These are phyloP conservation scores for Gasterosteus aculeatus DNA, from an alignment of 2,113 vertebrate genomes.

Conservation along the genomic window DNA sequence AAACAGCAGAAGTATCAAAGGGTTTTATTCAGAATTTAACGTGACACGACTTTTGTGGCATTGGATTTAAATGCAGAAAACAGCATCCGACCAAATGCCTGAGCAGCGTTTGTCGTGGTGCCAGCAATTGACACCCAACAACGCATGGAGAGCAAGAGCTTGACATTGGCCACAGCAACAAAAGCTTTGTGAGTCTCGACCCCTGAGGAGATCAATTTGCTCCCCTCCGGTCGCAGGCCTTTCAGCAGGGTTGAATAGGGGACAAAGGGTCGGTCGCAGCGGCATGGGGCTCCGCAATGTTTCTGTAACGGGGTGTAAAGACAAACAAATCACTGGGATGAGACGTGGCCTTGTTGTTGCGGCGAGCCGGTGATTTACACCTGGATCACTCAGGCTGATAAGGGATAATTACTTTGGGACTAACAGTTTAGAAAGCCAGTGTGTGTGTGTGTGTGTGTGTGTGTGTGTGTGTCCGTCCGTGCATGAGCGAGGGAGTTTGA, in stretches of 20 bases:
- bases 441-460: constrained; percentile 16
- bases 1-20: constrained; percentile 20
- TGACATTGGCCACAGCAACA: constrained; percentile 70
- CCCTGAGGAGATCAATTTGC: constrained; percentile 74
- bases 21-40: not conserved
- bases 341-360: constrained; percentile 55
- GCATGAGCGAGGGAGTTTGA: not conserved
- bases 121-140: constrained; percentile 64
- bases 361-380: constrained; percentile 72
- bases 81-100: constrained; percentile 51
- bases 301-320: constrained; percentile 75
- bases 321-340: constrained; percentile 75
- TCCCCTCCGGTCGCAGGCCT: constrained; percentile 59
- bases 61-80: constrained; percentile 32
- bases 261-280: constrained; percentile 62
- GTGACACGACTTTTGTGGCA: constrained; percentile 1
- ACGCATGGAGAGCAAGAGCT: constrained; percentile 51
- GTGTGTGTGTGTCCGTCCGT: not conserved
- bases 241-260: constrained; percentile 73
- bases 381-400: constrained; percentile 60
- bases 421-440: constrained; percentile 17
- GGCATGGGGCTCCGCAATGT: constrained; percentile 67
- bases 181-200: constrained; percentile 64
- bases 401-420: constrained; percentile 52
- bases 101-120: constrained; percentile 51